These are phyloP conservation scores for Penelope pileata DNA, from an alignment of 2,113 vertebrate genomes.

Conservation along the genomic window DNA sequence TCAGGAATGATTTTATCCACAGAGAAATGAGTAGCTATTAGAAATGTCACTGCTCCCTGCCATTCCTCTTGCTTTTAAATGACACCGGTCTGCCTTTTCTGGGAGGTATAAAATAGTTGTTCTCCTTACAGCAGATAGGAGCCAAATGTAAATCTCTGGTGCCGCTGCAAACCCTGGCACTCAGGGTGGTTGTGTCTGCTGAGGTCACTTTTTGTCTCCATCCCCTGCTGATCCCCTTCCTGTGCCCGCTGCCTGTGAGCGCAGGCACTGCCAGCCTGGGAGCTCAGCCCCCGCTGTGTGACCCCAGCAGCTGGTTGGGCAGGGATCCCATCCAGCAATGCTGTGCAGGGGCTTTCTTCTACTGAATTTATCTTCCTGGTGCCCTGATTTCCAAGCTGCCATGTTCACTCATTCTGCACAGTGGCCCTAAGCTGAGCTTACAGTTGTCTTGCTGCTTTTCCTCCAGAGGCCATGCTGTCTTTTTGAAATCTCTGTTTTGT, in stretches of 20 bases:
- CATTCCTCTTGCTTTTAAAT: not conserved
- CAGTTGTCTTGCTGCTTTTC: not conserved
- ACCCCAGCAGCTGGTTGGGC: rapidly evolving
- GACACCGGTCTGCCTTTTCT: not conserved
- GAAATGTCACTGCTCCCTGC: not conserved
- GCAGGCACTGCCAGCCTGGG: too few relatives aligned
- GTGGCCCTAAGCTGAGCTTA: not conserved
- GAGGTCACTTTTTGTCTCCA: not conserved
- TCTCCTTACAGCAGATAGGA: not conserved
- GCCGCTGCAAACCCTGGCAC: not conserved
- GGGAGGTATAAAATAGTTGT: not conserved
- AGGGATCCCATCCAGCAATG: not conserved
- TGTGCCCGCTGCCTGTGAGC: too few relatives aligned
- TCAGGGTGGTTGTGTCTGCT: not conserved
- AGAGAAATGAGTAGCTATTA: not conserved
- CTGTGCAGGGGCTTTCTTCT: rapidly evolving
- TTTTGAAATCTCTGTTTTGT: not conserved
- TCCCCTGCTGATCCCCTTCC: too few relatives aligned
- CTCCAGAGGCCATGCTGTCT: not conserved
- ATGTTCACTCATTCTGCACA: not conserved
- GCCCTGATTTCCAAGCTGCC: not conserved
- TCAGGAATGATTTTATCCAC: not conserved
- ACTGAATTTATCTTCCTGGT: not conserved
- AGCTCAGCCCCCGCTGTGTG: too few relatives aligned
- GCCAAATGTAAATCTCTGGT: not conserved